A percentile compares a stretch with the other conserved stretches of the same genome.
Evolutionary conservation across 1,140 invertebrate genomes (phyloP).

Genomic region (Lerema accius): DNA sequence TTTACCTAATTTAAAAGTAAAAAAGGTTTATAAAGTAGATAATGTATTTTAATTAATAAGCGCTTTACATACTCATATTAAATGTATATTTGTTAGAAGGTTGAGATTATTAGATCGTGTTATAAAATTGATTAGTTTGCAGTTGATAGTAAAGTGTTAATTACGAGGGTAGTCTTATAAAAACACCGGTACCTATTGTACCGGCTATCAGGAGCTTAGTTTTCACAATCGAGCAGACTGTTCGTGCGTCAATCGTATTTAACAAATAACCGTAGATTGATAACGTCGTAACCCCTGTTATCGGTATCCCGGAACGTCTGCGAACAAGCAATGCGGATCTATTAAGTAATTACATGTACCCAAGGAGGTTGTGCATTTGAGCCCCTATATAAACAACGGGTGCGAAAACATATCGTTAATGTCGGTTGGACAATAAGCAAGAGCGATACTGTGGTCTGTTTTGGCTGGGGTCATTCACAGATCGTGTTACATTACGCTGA

Average conservation of each 20-base stretch:
- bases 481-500: conserved; percentile 51
- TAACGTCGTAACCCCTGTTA: conserved; percentile 78
- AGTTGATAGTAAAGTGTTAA: too few relatives aligned
- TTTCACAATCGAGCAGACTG: conserved; percentile 57
- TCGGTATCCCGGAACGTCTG: conserved; percentile 80
- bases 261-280: conserved; percentile 67
- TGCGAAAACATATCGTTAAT: conserved; percentile 50
- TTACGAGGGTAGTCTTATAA: conserved; percentile 1
- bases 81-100: too few relatives aligned
- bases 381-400: conserved; percentile 60
- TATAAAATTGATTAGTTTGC: too few relatives aligned
- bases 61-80: too few relatives aligned
- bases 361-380: conserved; percentile 49
- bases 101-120: too few relatives aligned
- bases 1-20: too few relatives aligned
- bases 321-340: conserved; percentile 64
- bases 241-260: conserved; percentile 76
- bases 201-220: too few relatives aligned
- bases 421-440: conserved; percentile 50
- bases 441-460: conserved; percentile 36
- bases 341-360: conserved; percentile 56
- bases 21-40: too few relatives aligned
- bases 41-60: too few relatives aligned
- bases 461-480: conserved; percentile 38
- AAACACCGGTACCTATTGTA: conserved; percentile 3